Conservation (phyloP, 2,888 invertebrate genomes). For the Drosophila nr. fundita region DNA sequence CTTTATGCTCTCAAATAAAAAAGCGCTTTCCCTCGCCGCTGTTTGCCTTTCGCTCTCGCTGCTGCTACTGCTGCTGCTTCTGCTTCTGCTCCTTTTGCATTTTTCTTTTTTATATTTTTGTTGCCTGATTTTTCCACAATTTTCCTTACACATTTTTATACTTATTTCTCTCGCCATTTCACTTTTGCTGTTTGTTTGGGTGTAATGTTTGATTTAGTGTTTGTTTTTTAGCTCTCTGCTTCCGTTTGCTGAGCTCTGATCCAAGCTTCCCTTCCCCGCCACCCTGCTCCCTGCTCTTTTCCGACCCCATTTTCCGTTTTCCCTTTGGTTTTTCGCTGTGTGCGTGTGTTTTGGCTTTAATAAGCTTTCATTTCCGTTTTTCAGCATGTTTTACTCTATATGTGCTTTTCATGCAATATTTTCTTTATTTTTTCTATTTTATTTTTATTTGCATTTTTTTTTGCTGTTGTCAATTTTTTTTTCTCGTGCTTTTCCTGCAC, state of each 20-base stretch:
- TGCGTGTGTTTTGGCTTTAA: constrained; percentile 67
- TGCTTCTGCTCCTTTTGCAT: not conserved
- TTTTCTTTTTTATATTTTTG: constrained; percentile 7
- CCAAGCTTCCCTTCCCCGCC: constrained; percentile 17
- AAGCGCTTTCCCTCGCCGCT: constrained; percentile 51
- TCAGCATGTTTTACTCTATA: constrained; percentile 61
- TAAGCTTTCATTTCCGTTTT: constrained; percentile 78
- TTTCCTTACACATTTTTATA: constrained; percentile 64
- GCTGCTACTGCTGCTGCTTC: not conserved
- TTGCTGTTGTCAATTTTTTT: constrained; percentile 49
- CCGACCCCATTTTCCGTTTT: constrained; percentile 20
- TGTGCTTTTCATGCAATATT: constrained; percentile 19
- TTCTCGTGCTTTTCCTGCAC: constrained; percentile 41
- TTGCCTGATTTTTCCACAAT: constrained; percentile 47
- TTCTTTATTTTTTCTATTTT: constrained; percentile 9
- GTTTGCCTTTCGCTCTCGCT: constrained; percentile 31
- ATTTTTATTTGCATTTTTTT: constrained; percentile 23
- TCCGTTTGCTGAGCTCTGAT: constrained; percentile 53
- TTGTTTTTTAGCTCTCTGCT: constrained; percentile 69
- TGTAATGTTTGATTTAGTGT: constrained; percentile 79
- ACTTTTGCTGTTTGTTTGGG: constrained; percentile 59
- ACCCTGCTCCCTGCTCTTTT: not conserved
- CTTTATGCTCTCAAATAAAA: constrained; percentile 68
- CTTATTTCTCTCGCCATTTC: constrained; percentile 56
- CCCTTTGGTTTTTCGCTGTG: constrained; percentile 11